phyloP scores from a whole-genome alignment of 2,888 invertebrate species.

The Phortica okadai region DNA sequence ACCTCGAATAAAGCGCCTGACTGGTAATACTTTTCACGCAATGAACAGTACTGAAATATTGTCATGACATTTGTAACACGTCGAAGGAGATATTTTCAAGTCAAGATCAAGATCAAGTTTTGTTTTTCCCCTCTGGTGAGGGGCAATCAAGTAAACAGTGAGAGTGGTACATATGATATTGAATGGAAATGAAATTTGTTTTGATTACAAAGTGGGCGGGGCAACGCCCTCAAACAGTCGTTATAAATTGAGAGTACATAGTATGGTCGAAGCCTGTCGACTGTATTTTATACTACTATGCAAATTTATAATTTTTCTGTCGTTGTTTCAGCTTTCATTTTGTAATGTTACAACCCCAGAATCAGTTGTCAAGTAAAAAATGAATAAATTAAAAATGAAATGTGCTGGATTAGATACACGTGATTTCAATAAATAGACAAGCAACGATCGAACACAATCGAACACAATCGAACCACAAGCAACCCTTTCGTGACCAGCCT shows the following conservation, averaged over 20 bases:
- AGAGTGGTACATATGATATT: no score
- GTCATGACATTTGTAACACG: no score
- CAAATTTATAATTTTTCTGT: not conserved
- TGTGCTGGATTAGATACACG: not conserved
- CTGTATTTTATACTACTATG: not conserved
- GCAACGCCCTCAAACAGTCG: no score
- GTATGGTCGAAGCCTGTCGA: no score
- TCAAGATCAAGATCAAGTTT: not conserved
- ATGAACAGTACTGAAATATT: no score
- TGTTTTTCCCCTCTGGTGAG: not conserved
- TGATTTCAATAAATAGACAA: not conserved
- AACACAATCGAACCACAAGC: not conserved
- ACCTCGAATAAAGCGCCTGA: no score
- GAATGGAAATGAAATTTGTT: no score
- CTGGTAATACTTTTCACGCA: no score
- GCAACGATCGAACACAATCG: not conserved
- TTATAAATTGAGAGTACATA: no score
- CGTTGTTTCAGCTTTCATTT: not conserved
- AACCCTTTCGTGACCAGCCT: not conserved
- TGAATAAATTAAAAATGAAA: not conserved
- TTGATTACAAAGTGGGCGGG: no score
- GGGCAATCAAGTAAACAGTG: no score
- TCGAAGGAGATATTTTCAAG: not conserved
- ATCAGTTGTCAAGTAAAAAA: not conserved
- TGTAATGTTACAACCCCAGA: not conserved